Conservation (phyloP, 2,888 invertebrate species). For the Mythimna ferrago region DNA sequence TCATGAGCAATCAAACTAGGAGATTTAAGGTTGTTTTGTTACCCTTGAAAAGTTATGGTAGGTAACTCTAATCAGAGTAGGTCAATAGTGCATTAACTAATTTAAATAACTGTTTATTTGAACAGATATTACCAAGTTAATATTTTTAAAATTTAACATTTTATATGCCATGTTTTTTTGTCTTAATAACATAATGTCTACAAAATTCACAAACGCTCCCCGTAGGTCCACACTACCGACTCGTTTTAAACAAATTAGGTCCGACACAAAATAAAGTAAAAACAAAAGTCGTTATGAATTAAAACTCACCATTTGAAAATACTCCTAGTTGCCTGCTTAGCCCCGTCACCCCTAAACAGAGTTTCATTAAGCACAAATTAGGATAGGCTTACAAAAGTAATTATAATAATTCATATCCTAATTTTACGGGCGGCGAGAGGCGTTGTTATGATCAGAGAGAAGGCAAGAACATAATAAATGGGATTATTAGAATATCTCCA, state of each 20-base stretch:
- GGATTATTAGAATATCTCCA: conserved; percentile 63
- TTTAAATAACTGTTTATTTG: conserved; percentile 23
- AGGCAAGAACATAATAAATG: conserved; percentile 66
- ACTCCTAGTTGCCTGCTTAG: conserved; percentile 37
- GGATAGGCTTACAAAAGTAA: conserved; percentile 65
- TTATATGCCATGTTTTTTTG: conserved; percentile 2
- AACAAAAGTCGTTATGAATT: conserved; percentile 44
- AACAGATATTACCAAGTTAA: conserved; percentile 2
- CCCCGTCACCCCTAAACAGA: conserved; percentile 57
- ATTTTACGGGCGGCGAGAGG: conserved; percentile 65
- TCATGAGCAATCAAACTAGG: neutral
- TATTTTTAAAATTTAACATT: conserved; percentile 19
- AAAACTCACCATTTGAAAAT: conserved; percentile 40
- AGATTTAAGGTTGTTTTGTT: neutral
- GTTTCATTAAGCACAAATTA: conserved; percentile 59
- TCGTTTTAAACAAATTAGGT: conserved; percentile 40
- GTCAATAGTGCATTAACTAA: conserved; percentile 38
- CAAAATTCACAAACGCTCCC: conserved; percentile 12
- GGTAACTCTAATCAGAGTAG: conserved; percentile 35
- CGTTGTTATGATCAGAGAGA: conserved; percentile 59
- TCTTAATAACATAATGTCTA: neutral
- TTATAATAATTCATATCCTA: conserved; percentile 70
- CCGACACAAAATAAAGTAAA: conserved; percentile 19
- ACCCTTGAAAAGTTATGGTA: conserved; percentile 31
- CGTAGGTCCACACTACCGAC: conserved; percentile 7